Evolutionary conservation across 2,888 invertebrate genomes (phyloP), one percentile per base, ranked within the genome.

Genomic region (Tholera decimalis): DNA sequence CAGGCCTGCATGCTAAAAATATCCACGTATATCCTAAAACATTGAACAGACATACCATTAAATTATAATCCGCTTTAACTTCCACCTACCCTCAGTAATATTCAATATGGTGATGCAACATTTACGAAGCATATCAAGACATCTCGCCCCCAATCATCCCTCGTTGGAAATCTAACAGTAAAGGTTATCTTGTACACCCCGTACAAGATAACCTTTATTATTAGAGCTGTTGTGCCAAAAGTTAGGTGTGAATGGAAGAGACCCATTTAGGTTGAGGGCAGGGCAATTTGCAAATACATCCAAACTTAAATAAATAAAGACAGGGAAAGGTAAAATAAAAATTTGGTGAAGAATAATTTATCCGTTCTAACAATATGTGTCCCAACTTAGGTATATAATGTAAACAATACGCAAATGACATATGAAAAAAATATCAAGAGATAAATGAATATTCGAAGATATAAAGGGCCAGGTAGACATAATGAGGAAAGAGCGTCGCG

Each of bases 151-250:
- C 62, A 67, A 78, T 80, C 73, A 78, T 56, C 59, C 60, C 65
- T 44, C 28, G 28, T 68, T 63, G 41, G 55, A 59, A 69, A 76
- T 73, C 68, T 64, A 61, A 77, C 61, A 18, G 66, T n/a, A n/a
- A n/a, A 80, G 80, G 80, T 82, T n/a, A n/a, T n/a, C n/a, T n/a
- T n/a, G n/a, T n/a, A n/a, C n/a, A n/a, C n/a, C n/a, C n/a, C n/a
- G 85, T 91, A 91, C 90, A 91, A 89, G 88, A 89, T 88, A 81
- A 84, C 85, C 83, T 91, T 91, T 91, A 91, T 88, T 91, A 88
- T 85, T 77, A 74, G 76, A 82, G 78, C 15, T 43, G 24, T 43
- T 24, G 15, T 13, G 9, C 53, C 2, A 49, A 62, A 64, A 68
- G 20, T n/a, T 7, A 24, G 5, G n/a, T n/a, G 7, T 18, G 28